phyloP scores from a whole-genome alignment of 2,888 invertebrate genomes.

The Drosophila infuscata region DNA sequence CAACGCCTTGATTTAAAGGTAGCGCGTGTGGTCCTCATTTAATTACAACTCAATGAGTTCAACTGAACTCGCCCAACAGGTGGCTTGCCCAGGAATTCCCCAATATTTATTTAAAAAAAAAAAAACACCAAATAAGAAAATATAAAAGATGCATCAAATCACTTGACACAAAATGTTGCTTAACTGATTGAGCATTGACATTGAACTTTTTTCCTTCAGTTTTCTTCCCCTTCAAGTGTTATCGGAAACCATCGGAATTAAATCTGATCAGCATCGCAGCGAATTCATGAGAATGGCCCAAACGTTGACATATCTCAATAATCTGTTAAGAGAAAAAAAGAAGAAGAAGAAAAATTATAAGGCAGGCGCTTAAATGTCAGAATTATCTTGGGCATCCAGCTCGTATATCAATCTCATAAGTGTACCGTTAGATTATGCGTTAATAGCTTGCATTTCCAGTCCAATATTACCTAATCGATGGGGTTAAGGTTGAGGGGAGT shows the following conservation, averaged over 20 bases:
- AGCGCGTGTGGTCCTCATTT: conserved; percentile 68
- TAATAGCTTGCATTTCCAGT: conserved; percentile 49
- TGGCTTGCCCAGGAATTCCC: conserved; percentile 47
- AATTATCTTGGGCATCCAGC: conserved; percentile 34
- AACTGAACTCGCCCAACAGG: conserved; percentile 72
- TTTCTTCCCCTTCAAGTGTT: conserved; percentile 33
- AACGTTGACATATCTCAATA: conserved; percentile 60
- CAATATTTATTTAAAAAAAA: conserved; percentile 6
- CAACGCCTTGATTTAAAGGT: conserved; percentile 44
- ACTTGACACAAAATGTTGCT: conserved; percentile 61
- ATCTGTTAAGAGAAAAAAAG: conserved; percentile 38
- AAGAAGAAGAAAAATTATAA: background rate
- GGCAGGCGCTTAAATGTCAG: conserved; percentile 35
- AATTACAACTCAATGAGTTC: conserved; percentile 80
- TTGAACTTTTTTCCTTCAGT: conserved; percentile 57
- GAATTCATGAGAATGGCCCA: conserved; percentile 42
- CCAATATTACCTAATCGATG: conserved; percentile 58
- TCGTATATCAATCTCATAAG: conserved; percentile 68
- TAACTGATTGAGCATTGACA: conserved; percentile 70
- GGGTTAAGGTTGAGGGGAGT: background rate
- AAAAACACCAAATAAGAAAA: background rate
- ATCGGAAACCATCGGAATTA: conserved; percentile 37
- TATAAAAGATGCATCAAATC: conserved; percentile 53
- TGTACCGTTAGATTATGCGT: conserved; percentile 74
- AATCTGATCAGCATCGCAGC: conserved; percentile 32